Conservation (phyloP, 2,797 vertebrate genomes). For the Emydoidea blandingii region DNA sequence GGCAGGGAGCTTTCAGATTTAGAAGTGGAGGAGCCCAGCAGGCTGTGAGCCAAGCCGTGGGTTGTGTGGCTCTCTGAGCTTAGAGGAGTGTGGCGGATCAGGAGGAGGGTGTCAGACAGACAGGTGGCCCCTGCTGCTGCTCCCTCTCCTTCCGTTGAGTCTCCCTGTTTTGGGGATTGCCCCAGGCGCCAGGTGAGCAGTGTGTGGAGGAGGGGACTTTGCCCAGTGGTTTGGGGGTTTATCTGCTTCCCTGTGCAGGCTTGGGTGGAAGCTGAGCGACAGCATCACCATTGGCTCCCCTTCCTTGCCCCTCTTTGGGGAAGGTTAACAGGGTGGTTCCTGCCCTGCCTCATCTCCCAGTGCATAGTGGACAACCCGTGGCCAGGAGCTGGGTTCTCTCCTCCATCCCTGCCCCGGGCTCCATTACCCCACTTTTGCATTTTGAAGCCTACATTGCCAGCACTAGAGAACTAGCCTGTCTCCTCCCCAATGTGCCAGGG, state of each 20-base stretch:
- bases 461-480: not conserved
- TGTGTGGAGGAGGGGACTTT: not conserved
- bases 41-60: too few species aligned
- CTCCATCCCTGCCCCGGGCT: rapidly evolving
- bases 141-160: not conserved
- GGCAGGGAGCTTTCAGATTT: too few species aligned
- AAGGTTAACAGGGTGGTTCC: not conserved
- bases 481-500: not conserved
- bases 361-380: not conserved
- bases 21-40: not conserved
- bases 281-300: not conserved
- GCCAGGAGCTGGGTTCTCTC: not conserved
- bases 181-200: not conserved
- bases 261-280: not conserved
- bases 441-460: not conserved
- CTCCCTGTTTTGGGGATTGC: too few species aligned
- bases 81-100: slow-evolving; percentile 78
- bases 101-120: slow-evolving; percentile 86
- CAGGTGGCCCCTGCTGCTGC: slow-evolving; percentile 79
- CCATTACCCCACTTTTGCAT: rapidly evolving
- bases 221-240: not conserved
- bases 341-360: not conserved
- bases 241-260: not conserved
- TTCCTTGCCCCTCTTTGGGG: not conserved
- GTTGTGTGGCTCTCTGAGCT: not conserved